A percentile compares a stretch with the other conserved stretches of the same genome.
phyloP scores from a whole-genome alignment of 2,888 invertebrate species.

The Tortrix viridana region DNA sequence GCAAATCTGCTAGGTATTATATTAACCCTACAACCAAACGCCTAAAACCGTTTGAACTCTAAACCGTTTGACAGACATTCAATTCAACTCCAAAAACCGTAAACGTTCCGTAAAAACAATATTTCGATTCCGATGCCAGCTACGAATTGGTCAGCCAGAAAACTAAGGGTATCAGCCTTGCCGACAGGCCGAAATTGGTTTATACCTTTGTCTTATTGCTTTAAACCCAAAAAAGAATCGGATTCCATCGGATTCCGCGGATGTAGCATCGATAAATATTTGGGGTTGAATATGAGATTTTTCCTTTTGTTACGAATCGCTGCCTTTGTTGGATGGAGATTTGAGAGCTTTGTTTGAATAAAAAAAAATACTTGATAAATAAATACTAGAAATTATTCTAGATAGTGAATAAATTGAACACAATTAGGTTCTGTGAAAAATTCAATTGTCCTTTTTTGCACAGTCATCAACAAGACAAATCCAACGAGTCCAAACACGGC shows the following conservation, averaged over 20 bases:
- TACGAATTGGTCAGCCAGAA: slow-evolving; percentile 55
- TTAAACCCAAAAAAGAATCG: slow-evolving; percentile 50
- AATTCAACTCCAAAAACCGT: too few species aligned
- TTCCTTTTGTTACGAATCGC: slow-evolving; percentile 11
- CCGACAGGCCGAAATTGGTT: slow-evolving; percentile 60
- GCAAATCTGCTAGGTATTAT: too few species aligned
- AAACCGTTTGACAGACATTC: too few species aligned
- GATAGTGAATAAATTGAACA: too few species aligned
- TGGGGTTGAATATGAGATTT: slow-evolving; percentile 37
- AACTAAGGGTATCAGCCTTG: slow-evolving; percentile 51
- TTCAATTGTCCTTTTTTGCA: too few species aligned
- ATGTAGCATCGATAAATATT: slow-evolving; percentile 34
- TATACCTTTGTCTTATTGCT: slow-evolving; percentile 65
- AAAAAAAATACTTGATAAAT: too few species aligned
- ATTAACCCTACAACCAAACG: too few species aligned
- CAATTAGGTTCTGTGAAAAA: too few species aligned
- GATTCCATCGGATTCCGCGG: slow-evolving; percentile 32
- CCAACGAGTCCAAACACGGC: too few species aligned
- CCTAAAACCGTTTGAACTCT: too few species aligned
- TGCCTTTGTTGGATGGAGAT: slow-evolving; percentile 2
- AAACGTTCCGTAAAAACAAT: background rate
- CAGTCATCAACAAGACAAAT: too few species aligned
- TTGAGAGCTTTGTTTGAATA: background rate
- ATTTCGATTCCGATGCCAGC: slow-evolving; percentile 12
- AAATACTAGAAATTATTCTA: too few species aligned